Base-by-base conservation (phyloP, 2,797 vertebrate species). In the Leuciscus waleckii region DNA sequence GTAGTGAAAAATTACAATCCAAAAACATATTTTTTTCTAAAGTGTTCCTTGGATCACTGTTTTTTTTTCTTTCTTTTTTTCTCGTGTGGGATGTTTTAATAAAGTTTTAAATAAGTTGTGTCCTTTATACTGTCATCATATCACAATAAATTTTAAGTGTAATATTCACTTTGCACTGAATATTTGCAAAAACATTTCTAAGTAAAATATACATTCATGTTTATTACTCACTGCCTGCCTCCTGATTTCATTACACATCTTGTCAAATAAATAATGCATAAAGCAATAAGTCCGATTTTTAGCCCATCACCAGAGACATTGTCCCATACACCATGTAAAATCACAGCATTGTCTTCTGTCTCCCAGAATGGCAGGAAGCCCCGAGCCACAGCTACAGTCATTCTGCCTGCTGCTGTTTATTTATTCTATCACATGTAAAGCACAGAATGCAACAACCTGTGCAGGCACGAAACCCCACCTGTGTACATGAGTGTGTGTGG, bases 401-500 rank as follows among this genome's bases (percentile, higher is more conserved):
- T n/a, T 26, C 37, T 70, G 82, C 67, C 35, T 32, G n/a, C 49
- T 78, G 65, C 51, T 70, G 65, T 84, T 77, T 78, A 84, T 84
- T 84, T 84, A 32, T 69, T 70, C 35, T 69, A 77, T 84, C 65
- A 84, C 74, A 78, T 78, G 49, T 69, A 69, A 70, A 78, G 74
- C 65, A 69, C 37, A 58, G 67, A 61, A 84, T 56, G 63, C 43
- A 71, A 70, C 74, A 32, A 43, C 41, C 39, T 51, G 32, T 46
- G 16, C 43, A 78, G 58, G 56, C 35, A 46, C 32, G 41, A 37
- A 80, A 68, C 56, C 71, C 79, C 83, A 85, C 83, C 82, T 87
- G 86, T 80, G 74, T 70, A 26, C 63, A 51, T 61, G 41, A 81
- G 61, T 61, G 46, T 82, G 61, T 58, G 73, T 82, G 79, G 83